Base-by-base conservation (phyloP, 2,797 vertebrate genomes). In the Gymnothorax javanicus region DNA sequence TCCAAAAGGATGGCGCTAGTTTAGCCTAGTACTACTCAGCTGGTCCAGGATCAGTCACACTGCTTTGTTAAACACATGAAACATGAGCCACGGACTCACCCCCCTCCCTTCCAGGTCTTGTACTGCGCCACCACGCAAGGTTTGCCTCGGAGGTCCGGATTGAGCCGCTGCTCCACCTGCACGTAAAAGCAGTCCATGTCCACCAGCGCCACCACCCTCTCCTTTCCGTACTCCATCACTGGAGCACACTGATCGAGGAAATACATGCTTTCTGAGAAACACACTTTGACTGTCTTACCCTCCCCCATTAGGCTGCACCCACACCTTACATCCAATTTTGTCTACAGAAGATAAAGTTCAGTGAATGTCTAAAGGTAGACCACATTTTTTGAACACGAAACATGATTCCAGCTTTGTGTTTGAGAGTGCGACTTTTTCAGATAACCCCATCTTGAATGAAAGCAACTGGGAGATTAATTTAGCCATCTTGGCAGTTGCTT, bases 111-210 rank as follows among this genome's bases (percentile, higher is more conserved):
- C 97, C 97, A 99, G 8, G 96, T 94, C 91, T 97, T 98, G 94
- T 98, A 98, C 92, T 99, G 98, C 20, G 97, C 97, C 58, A 99
- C 98, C 54, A 97, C 98, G 89, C 98, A 98, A 20, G 97, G 95
- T 11, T 96, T 97, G 88, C 96, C 96, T 81, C 86, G 95, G 89
- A 99, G 95, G 57, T 95, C 88, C 3, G 97, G 96, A 27, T 97
- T 95, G 67, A 97, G 90, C 60, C 96, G 94, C 92, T 98, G 98
- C 77, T 99, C 98, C 92, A 99, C 98, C 91, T 99, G 98, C 4
- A 98, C 97, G 87, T 98, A 99, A 90, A 98, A 99, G 54, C 98
- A 99, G 90, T 99, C 98, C 98, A 99, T 99, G 88, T 99, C 98
- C 75, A 98, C 96, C 82, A 99, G 87, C 0, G 97, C 97, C 86